Evolutionary conservation across 2,888 invertebrate genomes (phyloP), one percentile per base, ranked within the genome.

Genomic region (Entomobrya proxima): DNA sequence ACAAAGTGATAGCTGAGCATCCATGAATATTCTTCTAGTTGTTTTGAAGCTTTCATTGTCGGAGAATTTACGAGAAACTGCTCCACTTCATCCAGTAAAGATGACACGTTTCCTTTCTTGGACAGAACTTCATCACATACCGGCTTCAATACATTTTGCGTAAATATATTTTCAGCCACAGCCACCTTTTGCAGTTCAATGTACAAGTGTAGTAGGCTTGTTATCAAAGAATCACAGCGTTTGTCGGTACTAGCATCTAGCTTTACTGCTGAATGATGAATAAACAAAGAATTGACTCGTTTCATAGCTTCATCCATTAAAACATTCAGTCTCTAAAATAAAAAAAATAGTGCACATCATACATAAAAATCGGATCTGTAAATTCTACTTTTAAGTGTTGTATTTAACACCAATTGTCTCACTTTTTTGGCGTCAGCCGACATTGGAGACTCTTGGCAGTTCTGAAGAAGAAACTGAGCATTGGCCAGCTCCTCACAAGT

Each of bases 21-120:
- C 89, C 89, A 90, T 0, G 88, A 86, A 85, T 58, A 87, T 18
- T 84, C 72, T 9, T 87, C 85, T 32, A 89, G 37, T 24, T 85
- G 85, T 47, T 78, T 86, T 1, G 86, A 87, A n/a, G 86, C 87
- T 30, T 47, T 55, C 15, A 90, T 85, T 7, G 89, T 61, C 50
- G 90, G 88, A 24, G 82, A 89, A 5, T 82, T 35, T 1, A 67
- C 11, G 11, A 90, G 40, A 52, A 90, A 89, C n/a, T 13, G n/a
- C 75, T 90, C 90, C n/a, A 89, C 86, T 77, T 88, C 89, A 77
- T 89, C 89, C 35, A 90, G 55, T 5, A 90, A 35, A n/a, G 90
- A 88, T 27, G 75, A 76, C 0, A 88, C 75, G 75, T 90, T 90
- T 32, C 90, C 90, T 81, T 87, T 90, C 40, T 83, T 87, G 2